Evolutionary conservation across 2,113 vertebrate species (phyloP).

Genomic region (Anolis sagrei): DNA sequence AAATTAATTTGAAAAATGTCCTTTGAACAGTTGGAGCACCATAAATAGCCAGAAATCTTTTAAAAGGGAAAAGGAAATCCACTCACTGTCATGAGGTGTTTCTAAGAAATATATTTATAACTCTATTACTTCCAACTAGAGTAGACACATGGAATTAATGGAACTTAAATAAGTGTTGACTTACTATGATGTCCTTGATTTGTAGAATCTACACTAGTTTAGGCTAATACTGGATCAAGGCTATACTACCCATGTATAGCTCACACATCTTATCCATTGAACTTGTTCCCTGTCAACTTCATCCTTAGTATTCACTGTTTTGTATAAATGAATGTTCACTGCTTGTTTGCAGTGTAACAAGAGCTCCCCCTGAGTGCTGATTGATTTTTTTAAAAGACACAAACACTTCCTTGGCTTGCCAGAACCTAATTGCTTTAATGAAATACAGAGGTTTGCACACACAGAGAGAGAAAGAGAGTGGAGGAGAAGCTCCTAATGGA

Average conservation of each 20-base stretch:
- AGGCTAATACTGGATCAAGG: background rate
- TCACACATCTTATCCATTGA: background rate
- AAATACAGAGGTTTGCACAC: slow-evolving; percentile 3
- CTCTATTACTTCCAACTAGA: no score
- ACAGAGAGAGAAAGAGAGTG: background rate
- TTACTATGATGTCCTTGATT: no score
- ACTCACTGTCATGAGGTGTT: background rate
- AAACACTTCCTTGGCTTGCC: background rate
- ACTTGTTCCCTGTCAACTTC: background rate
- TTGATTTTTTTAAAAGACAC: background rate
- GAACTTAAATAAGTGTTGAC: no score
- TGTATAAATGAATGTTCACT: slow-evolving; percentile 8
- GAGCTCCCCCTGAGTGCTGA: slow-evolving; percentile 20
- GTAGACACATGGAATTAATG: no score
- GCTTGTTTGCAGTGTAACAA: slow-evolving; percentile 21
- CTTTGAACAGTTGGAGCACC: background rate
- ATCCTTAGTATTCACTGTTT: background rate
- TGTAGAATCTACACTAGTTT: no score
- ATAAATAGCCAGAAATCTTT: background rate
- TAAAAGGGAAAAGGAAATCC: background rate
- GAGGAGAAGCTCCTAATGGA: background rate
- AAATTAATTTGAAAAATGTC: background rate
- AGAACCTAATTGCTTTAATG: slow-evolving; percentile 10
- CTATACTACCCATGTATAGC: background rate
- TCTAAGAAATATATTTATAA: background rate